A percentile compares a stretch with the other conserved stretches of the same genome.
phyloP scores from a whole-genome alignment of 2,888 invertebrate species.

The Troides helena region DNA sequence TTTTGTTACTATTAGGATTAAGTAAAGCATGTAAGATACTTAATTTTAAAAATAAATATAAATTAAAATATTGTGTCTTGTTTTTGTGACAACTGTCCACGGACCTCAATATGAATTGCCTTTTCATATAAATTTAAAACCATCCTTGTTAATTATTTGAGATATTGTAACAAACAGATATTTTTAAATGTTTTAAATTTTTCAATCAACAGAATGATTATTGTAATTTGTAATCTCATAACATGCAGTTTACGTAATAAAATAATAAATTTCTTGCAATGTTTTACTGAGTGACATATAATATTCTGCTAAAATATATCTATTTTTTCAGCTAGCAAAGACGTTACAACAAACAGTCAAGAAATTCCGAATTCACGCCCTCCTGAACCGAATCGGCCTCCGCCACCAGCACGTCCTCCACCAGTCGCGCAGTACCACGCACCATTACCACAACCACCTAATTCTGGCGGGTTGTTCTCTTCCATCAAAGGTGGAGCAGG shows the following conservation, averaged over 20 bases:
- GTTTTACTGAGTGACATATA: not conserved
- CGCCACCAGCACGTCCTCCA: constrained; percentile 53
- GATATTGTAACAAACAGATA: not conserved
- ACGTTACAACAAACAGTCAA: constrained; percentile 49
- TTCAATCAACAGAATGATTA: not conserved
- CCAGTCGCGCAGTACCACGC: constrained; percentile 58
- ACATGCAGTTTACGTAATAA: not conserved
- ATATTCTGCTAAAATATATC: not conserved
- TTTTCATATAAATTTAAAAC: not conserved
- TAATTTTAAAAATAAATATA: constrained; percentile 68
- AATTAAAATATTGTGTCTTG: constrained; percentile 43
- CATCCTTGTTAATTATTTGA: not conserved
- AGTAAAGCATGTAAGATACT: constrained; percentile 66
- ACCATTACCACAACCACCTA: constrained; percentile 50
- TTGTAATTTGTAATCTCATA: not conserved
- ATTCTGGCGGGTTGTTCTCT: constrained; percentile 85
- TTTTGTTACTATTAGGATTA: constrained; percentile 72
- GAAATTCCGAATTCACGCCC: constrained; percentile 58
- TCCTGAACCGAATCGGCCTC: constrained; percentile 62
- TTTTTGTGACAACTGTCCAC: constrained; percentile 33
- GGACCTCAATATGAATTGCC: not conserved
- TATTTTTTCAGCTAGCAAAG: constrained; percentile 55
- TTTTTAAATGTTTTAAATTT: not conserved
- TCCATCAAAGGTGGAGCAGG: constrained; percentile 96
- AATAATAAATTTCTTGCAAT: not conserved